phyloP scores from a whole-genome alignment of 2,888 invertebrate species.

The Deilephila porcellus region DNA sequence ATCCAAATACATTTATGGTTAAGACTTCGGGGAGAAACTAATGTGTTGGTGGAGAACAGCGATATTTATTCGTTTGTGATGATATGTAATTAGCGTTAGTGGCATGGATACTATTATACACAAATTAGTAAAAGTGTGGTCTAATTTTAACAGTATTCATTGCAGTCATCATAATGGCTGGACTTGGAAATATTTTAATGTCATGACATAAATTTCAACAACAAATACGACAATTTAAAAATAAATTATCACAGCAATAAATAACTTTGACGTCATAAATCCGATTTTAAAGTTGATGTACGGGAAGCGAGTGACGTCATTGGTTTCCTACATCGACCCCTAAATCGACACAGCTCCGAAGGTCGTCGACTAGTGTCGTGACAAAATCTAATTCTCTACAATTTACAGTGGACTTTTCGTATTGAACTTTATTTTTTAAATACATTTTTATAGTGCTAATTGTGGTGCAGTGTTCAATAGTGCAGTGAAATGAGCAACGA shows the following conservation, averaged over 20 bases:
- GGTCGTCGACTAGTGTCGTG: constrained; percentile 20
- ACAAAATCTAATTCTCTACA: constrained; percentile 20
- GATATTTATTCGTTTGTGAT: too few relatives aligned
- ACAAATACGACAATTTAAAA: background rate
- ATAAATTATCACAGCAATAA: background rate
- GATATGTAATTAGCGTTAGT: too few relatives aligned
- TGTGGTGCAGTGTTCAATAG: constrained; percentile 15
- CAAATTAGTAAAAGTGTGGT: too few relatives aligned
- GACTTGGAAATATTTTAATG: too few relatives aligned
- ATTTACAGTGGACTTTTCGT: constrained; percentile 7
- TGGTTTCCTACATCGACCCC: background rate
- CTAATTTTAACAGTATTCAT: too few relatives aligned
- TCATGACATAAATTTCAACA: too few relatives aligned
- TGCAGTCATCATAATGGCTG: too few relatives aligned
- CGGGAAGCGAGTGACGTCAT: background rate
- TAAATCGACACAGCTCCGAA: constrained; percentile 13
- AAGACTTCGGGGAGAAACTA: too few relatives aligned
- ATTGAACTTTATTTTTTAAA: constrained; percentile 20
- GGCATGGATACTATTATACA: too few relatives aligned
- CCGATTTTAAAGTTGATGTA: background rate
- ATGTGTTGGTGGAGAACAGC: too few relatives aligned
- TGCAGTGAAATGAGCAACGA: constrained; percentile 68
- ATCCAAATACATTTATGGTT: too few relatives aligned
- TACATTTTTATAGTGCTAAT: constrained; percentile 19
- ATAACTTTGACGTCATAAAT: background rate